Base-by-base conservation (phyloP, 1,140 invertebrate species). In the Danaus melanippus region DNA sequence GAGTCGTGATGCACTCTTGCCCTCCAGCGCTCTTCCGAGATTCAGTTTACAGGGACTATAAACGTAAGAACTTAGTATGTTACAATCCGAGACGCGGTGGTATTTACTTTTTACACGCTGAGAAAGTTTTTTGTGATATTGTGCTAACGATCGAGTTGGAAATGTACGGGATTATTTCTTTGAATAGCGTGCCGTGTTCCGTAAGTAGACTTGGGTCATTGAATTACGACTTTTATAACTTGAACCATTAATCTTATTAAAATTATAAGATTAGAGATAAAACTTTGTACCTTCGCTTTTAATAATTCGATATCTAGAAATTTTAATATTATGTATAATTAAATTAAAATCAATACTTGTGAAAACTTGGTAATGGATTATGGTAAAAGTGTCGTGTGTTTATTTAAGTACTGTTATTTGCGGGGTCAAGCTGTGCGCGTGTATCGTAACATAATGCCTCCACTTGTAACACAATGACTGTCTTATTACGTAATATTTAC, bases 1-100 rank as follows among this genome's bases (percentile, higher is more conserved):
- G 56, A 70, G 74, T 77, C 69, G 72, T 74, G 74, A 63, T 74
- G 75, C 77, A 74, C 71, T 74, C 66, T 69, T 79, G 73, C 70
- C 74, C 69, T 69, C 67, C 62, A 66, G 79, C 73, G 64, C 62
- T 70, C 65, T 67, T 67, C 63, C 62, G 62, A 77, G 73, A 79
- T 80, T 78, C 66, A 75, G 76, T 79, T 79, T 71, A 71, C 69
- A 67, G 65, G 71, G 69, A 71, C 69, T 56, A 64, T 58, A 62
- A 56, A 51, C 52, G 58, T 62, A 61, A 53, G 60, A 62, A 64
- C 67, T 62, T 61, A 67, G 55, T 62, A 66, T 59, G 65, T 44
- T 57, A 57, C 53, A 48, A 58, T 64, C 65, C 60, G 61, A 59
- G 62, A 56, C 64, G 62, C 44, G 46, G 49, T 64, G 58, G 56